Evolutionary conservation across 92 coral and sea anemone genomes (phyloP).

Genomic region (Porites cylindrica): DNA sequence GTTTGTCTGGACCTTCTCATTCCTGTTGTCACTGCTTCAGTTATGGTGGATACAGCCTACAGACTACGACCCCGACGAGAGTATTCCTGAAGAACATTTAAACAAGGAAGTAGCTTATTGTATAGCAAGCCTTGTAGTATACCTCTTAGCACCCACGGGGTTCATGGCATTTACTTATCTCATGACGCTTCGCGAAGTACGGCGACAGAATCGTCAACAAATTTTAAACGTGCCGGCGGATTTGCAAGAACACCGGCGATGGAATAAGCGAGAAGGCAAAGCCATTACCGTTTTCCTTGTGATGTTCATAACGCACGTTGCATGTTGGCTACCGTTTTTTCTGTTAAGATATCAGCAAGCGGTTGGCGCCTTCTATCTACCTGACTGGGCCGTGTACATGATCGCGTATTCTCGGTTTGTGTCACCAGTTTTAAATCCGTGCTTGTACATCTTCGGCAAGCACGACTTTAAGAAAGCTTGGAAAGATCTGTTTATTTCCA

Average conservation of each 20-base stretch:
- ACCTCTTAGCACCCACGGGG: slow-evolving; percentile 44
- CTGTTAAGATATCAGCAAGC: slow-evolving; percentile 35
- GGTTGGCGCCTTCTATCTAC: slow-evolving; percentile 8
- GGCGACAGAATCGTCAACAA: slow-evolving; percentile 53
- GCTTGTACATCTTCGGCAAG: slow-evolving; percentile 75
- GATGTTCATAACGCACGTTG: slow-evolving; percentile 57
- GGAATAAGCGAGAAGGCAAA: slow-evolving; percentile 45
- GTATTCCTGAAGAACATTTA: slow-evolving; percentile 22
- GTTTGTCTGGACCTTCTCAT: slow-evolving; percentile 46
- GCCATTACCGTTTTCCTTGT: slow-evolving; percentile 55
- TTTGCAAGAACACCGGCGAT: slow-evolving; percentile 19
- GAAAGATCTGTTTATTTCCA: slow-evolving; percentile 3
- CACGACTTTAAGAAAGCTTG: slow-evolving; percentile 66
- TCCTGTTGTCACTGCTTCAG: slow-evolving; percentile 56
- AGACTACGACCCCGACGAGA: slow-evolving; percentile 32
- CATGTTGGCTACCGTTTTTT: slow-evolving; percentile 71
- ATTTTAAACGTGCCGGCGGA: slow-evolving; percentile 19
- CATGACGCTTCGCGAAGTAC: slow-evolving; percentile 56
- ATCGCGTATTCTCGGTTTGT: slow-evolving; percentile 55
- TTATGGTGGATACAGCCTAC: slow-evolving; percentile 57
- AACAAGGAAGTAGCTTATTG: slow-evolving; percentile 46
- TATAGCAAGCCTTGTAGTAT: slow-evolving; percentile 45
- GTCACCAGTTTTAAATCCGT: slow-evolving; percentile 68
- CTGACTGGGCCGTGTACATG: slow-evolving; percentile 53
- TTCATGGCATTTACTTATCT: slow-evolving; percentile 58